Evolutionary conservation across 2,113 vertebrate species (phyloP).

Genomic region (Heloderma charlesbogerti): DNA sequence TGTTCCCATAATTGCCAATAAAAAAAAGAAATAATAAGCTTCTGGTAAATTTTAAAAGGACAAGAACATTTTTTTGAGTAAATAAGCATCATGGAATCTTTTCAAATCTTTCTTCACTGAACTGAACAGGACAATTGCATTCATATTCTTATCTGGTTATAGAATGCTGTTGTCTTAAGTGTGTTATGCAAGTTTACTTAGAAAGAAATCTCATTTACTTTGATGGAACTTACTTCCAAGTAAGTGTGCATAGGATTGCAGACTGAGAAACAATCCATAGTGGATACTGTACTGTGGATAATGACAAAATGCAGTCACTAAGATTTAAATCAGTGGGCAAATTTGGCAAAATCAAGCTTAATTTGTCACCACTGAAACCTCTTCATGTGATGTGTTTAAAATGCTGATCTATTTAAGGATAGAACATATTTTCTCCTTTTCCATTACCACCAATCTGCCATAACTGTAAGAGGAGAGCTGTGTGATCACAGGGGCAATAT

Average conservation of each 20-base stretch:
- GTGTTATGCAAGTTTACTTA: neutral
- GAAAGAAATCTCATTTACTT: neutral
- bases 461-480: neutral
- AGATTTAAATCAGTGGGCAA: neutral
- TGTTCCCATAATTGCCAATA: neutral
- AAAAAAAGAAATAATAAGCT: neutral
- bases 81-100: neutral
- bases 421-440: neutral
- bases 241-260: neutral
- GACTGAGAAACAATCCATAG: neutral
- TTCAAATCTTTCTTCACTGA: neutral
- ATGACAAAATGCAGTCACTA: neutral
- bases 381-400: neutral
- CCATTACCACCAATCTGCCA: neutral
- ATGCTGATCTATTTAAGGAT: neutral
- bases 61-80: neutral
- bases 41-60: neutral
- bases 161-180: neutral
- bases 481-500: neutral
- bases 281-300: neutral
- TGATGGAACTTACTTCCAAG: neutral
- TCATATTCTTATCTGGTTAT: neutral
- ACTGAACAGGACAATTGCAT: neutral
- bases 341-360: neutral
- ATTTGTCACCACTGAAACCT: neutral